These are phyloP conservation scores for Anniella stebbinsi DNA, from an alignment of 2,797 vertebrate genomes.

Conservation along the genomic window DNA sequence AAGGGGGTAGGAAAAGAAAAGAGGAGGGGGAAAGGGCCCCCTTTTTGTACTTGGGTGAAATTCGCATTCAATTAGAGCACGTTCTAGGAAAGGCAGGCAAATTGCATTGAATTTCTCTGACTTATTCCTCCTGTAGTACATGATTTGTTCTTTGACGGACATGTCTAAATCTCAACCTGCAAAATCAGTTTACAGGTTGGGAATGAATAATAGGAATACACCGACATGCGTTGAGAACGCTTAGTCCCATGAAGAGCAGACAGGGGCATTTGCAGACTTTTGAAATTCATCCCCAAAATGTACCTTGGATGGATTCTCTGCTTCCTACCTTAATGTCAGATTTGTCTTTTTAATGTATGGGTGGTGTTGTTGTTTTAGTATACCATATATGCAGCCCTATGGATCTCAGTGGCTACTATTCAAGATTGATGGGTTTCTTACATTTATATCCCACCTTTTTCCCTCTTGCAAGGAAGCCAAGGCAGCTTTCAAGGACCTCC, in stretches of 20 bases:
- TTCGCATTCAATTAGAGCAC: not conserved
- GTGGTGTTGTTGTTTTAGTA: too few species aligned
- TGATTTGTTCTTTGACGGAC: conserved; percentile 19
- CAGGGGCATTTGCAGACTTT: not conserved
- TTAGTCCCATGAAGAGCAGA: not conserved
- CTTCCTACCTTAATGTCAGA: not conserved
- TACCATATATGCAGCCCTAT: too few species aligned
- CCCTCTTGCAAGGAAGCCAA: too few species aligned
- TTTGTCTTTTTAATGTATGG: not conserved
- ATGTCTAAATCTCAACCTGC: not conserved
- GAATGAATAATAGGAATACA: conserved; percentile 16
- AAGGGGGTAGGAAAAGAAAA: too few species aligned
- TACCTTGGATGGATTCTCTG: not conserved
- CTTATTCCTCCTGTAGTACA: conserved; percentile 10
- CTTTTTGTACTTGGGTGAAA: not conserved
- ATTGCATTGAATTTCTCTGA: conserved; percentile 1
- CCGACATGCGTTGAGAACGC: not conserved
- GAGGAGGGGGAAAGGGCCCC: not conserved
- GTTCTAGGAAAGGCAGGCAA: not conserved
- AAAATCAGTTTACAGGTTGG: conserved; percentile 23
- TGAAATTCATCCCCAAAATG: not conserved
- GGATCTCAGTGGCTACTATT: too few species aligned
- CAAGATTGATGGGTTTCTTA: too few species aligned
- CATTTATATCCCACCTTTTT: too few species aligned
- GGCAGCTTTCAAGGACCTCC: too few species aligned